Base-by-base conservation (phyloP, 2,797 vertebrate species). In the Dicrostonyx torquatus region DNA sequence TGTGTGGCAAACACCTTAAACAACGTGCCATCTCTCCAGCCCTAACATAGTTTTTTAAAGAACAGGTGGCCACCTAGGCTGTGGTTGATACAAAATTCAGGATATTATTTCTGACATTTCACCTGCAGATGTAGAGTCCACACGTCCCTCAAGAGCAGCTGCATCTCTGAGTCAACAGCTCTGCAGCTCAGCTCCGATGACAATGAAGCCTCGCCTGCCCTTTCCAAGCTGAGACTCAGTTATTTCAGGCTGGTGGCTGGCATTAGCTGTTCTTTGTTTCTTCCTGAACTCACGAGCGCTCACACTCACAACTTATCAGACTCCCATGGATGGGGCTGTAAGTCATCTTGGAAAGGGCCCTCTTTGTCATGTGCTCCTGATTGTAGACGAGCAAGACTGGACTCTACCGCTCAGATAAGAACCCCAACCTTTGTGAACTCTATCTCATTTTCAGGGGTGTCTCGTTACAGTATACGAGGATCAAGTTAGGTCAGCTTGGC, bases 401-500 rank as follows among this genome's bases (percentile, higher is more conserved):
- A 85, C 82, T 97, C 95, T 92, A 96, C 91, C 85, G 96, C 96
- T 43, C 91, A 92, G 95, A 97, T 97, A 97, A 97, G 90, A 96
- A 95, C 50, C 87, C 96, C 83, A 53, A 72, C 94, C 95, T 97
- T 53, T 53, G 94, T 96, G 94, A 95, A 97, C 88, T 91, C 62
- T 76, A 60, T 95, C 82, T 86, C 80, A 90, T 97, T 97, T 97
- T 95, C 95, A 96, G 76, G 75, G 94, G 93, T 18, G 64, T 96
- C 96, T 77, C 40, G 48, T 95, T 93, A 94, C 93, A 83, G 93
- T 84, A 50, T 40, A 91, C 90, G 91, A 55, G 93, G 93, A 90
- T 93, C 93, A 20, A 48, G 5, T 76, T 93, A 93, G 82, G 94
- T 93, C 0, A 91, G 93, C 89, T 79, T 70, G 50, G 29, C 95